Base-by-base conservation (phyloP, 2,797 vertebrate genomes). In the Cynopterus sphinx region DNA sequence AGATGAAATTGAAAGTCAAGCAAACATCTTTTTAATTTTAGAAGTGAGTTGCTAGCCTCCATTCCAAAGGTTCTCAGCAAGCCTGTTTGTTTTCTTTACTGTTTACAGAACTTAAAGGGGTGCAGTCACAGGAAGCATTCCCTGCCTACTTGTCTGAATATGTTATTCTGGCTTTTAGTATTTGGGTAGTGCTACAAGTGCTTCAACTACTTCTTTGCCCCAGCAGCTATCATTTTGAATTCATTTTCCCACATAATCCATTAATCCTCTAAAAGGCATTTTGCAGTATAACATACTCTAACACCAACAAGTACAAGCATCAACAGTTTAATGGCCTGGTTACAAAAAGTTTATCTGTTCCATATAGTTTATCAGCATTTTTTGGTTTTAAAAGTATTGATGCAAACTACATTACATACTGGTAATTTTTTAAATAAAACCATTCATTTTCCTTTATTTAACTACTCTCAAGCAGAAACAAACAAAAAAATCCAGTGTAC, bases 281-380 rank as follows among this genome's bases (percentile, higher is more conserved):
- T 43, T 85, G 26, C 15, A 43, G 4, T 43, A 16, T 49, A 36
- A 81, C 12, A 36, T 49, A 55, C 21, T 31, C 57, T 65, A 57
- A 87, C 19, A 28, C 36, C 59, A 61, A 65, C 22, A 91, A 91
- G 89, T n/a, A 55, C 16, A 75, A 78, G 28, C 55, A 89, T 31
- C 49, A 11, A 46, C n/a, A 57, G 33, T 83, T 79, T 90, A 87
- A 53, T 79, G 61, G 8, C 57, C 70, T 79, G 24, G 15, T 63
- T 92, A 73, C 6, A 78, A 65, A 31, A 46, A 46, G 78, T 63
- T n/a, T 81, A 67, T 84, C 16, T 65, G 57, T 65, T 84, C 53
- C 61, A 79, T 49, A 57, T n/a, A 93, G 65, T 83, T 93, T 70
- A 67, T 63, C 46, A 90, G 9, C 89, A 68, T 83, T 77, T 83